These are phyloP conservation scores for Bombus fervidus DNA, from an alignment of 1,140 invertebrate genomes.

Conservation along the genomic window DNA sequence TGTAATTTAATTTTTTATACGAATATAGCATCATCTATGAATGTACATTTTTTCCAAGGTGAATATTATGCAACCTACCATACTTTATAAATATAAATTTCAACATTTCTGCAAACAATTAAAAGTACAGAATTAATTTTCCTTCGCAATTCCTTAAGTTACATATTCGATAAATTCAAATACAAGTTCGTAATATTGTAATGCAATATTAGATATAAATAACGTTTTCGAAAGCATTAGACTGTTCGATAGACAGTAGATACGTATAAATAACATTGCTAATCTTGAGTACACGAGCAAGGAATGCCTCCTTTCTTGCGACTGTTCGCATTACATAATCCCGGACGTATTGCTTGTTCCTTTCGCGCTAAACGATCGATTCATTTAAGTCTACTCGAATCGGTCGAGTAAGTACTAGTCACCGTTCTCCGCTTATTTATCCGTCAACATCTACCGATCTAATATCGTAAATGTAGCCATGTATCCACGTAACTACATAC, in stretches of 20 bases:
- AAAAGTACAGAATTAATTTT: too few species aligned
- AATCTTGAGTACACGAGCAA: background rate
- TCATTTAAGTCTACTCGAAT: background rate
- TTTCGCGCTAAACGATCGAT: conserved; percentile 12
- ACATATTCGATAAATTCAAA: too few species aligned
- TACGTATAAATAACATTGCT: background rate
- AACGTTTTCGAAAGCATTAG: background rate
- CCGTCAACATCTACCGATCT: background rate
- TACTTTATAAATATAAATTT: too few species aligned
- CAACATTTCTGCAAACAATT: too few species aligned
- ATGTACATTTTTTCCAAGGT: too few species aligned
- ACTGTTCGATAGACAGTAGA: background rate
- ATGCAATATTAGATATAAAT: background rate
- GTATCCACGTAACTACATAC: background rate
- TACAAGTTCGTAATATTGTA: too few species aligned
- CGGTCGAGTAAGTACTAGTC: background rate
- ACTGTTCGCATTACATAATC: background rate
- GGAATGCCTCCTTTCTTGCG: conserved; percentile 6
- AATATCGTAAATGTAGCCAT: background rate
- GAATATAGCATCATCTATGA: too few species aligned
- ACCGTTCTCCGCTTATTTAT: background rate
- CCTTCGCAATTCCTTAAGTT: too few species aligned
- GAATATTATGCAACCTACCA: too few species aligned
- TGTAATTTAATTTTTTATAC: too few species aligned
- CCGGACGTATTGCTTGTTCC: conserved; percentile 4